Conservation (phyloP, 2,113 vertebrate species). For the Amia ocellicauda region DNA sequence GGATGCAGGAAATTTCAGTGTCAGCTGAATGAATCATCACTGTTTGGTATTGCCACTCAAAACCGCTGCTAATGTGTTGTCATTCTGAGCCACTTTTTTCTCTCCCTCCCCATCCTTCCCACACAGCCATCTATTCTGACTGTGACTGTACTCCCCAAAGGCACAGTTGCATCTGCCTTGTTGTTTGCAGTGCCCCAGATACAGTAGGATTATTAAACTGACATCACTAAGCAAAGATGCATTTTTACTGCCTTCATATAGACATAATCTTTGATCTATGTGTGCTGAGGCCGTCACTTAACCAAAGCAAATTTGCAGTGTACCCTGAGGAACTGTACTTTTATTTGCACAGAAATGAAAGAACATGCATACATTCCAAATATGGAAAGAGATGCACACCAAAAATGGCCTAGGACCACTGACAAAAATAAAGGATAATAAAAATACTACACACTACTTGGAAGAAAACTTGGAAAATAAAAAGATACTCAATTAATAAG, state of each 20-base stretch:
- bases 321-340: no score
- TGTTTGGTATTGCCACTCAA: constrained; percentile 10
- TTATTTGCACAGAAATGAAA: no score
- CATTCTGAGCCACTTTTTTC: constrained; percentile 1
- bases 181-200: neutral
- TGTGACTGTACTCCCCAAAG: constrained; percentile 1
- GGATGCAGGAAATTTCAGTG: constrained; percentile 7
- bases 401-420: no score
- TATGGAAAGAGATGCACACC: no score
- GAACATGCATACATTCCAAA: no score
- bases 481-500: no score
- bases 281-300: neutral
- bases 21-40: constrained; percentile 12
- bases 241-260: neutral
- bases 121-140: neutral
- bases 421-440: no score
- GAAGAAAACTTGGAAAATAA: no score
- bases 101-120: neutral
- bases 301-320: neutral
- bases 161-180: constrained; percentile 6
- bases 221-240: constrained; percentile 8
- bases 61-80: constrained; percentile 11
- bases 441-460: no score
- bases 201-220: constrained; percentile 13
- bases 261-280: neutral